Percentiles rank a stretch among this genome's conserved stretches.
phyloP scores from a whole-genome alignment of 2,797 vertebrate genomes.

The Danio aesculapii region DNA sequence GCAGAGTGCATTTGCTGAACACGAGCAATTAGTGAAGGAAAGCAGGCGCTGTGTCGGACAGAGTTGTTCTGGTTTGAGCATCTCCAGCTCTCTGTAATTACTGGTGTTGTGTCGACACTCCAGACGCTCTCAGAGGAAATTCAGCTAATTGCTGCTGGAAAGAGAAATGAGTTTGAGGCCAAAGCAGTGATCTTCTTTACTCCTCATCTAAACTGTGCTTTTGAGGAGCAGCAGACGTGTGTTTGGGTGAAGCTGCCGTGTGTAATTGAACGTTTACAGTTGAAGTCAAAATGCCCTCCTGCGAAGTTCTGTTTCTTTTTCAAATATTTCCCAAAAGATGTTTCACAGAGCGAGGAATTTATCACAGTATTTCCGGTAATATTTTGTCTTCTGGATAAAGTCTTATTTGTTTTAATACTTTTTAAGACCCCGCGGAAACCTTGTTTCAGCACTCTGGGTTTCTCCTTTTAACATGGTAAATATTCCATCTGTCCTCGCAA shows the following conservation, averaged over 20 bases:
- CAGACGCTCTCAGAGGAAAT: slow-evolving; percentile 58
- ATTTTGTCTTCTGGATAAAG: too few species aligned
- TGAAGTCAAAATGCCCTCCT: too few species aligned
- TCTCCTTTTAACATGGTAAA: too few species aligned
- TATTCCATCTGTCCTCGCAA: too few species aligned
- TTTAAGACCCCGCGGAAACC: too few species aligned
- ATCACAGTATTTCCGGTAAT: too few species aligned
- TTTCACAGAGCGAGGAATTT: too few species aligned
- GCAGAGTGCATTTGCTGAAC: slow-evolving; percentile 24
- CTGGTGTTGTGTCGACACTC: slow-evolving; percentile 54
- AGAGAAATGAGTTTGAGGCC: slow-evolving; percentile 51
- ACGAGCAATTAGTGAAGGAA: slow-evolving; percentile 50
- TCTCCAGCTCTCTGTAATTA: slow-evolving; percentile 60
- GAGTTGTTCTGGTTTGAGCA: slow-evolving; percentile 56
- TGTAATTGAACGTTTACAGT: background rate
- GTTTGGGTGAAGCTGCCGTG: background rate
- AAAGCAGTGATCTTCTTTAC: slow-evolving; percentile 50
- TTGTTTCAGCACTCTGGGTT: too few species aligned
- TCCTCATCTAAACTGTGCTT: slow-evolving; percentile 23
- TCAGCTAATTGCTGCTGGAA: slow-evolving; percentile 57
- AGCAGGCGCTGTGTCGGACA: slow-evolving; percentile 46
- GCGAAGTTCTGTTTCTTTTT: too few species aligned
- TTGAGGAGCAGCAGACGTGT: background rate
- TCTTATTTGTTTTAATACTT: too few species aligned
- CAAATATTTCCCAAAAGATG: too few species aligned